Evolutionary conservation across 2,888 invertebrate genomes (phyloP), one percentile per base, ranked within the genome.

Genomic region (Diadromus collaris): DNA sequence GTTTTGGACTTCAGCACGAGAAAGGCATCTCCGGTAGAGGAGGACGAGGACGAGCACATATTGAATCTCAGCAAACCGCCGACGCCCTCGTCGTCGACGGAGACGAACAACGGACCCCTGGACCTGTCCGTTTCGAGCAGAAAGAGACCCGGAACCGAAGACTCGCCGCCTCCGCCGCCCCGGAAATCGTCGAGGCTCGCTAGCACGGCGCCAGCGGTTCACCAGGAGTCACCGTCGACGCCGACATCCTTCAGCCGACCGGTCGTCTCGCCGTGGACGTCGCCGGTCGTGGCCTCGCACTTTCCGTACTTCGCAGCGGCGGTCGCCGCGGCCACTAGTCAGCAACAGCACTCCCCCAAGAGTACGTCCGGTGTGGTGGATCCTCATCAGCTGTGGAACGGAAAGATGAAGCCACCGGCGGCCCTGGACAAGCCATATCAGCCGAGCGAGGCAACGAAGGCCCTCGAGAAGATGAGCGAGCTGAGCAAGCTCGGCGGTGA

Each of bases 381-480:
- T 63, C 91, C 91, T 48, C 86, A 92, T 63, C 91, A 92, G 65
- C 85, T 93, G 19, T 96, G 95, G 97, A 97, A 95, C 89, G 97
- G 97, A 77, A 96, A 96, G 91, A 91, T 95, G 84, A 96, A 96
- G 88, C 93, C 95, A 82, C 94, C 95, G 0, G 94, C 94, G 29
- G 83, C 85, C 0, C 73, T 90, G 46, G 90, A 90, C 38, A 90
- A 90, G 68, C 86, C 90, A 3, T 90, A 89, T 73, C 90, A 90
- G 13, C 95, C 96, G 0, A 96, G 94, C 86, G 97, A 97, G 86
- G 96, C 97, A 0, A 95, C 96, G 16, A 97, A 97, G 90, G 97
- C 97, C 7, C 91, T 97, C 72, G 97, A 97, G 89, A 97, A 97
- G 90, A 97, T 97, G 97, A 96, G 96, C 86, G 97, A 97, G 88